A percentile compares a stretch with the other conserved stretches of the same genome.
Conservation (phyloP, 2,797 vertebrate genomes). For the Cryptoblepharus egeriae region DNA sequence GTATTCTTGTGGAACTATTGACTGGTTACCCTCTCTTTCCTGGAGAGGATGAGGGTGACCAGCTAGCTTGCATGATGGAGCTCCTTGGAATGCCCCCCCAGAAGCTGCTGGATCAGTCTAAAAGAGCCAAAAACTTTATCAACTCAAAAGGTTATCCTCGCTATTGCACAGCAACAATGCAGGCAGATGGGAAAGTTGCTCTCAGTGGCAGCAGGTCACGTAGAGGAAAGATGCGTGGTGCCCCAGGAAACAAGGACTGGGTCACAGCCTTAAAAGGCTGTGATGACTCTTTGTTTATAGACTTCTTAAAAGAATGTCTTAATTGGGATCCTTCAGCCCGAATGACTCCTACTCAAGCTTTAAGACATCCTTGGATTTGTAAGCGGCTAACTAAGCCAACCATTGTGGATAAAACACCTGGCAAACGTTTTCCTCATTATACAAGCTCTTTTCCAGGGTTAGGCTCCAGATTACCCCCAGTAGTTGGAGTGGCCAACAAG, state of each 20-base stretch:
- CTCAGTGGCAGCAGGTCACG: constrained; percentile 89
- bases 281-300: constrained; percentile 91
- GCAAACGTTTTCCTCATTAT: constrained; percentile 84
- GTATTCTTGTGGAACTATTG: constrained; percentile 95
- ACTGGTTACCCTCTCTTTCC: constrained; percentile 96
- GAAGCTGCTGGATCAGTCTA: constrained; percentile 93
- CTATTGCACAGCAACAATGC: constrained; percentile 89
- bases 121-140: constrained; percentile 96
- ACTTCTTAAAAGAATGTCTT: constrained; percentile 95
- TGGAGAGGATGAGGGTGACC: constrained; percentile 95
- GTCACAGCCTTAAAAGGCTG: constrained; percentile 90
- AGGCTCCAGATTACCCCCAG: constrained; percentile 86
- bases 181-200: constrained; percentile 87
- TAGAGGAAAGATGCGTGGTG: constrained; percentile 90
- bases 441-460: constrained; percentile 90
- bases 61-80: constrained; percentile 97
- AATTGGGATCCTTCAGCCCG: constrained; percentile 93
- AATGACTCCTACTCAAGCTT: constrained; percentile 91
- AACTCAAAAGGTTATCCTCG: constrained; percentile 96
- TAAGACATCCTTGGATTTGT: constrained; percentile 94
- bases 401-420: constrained; percentile 80
- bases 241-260: constrained; percentile 95
- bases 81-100: constrained; percentile 93
- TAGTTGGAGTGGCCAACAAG: constrained; percentile 86
- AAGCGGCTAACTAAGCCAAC: constrained; percentile 86